phyloP scores from a whole-genome alignment of 53 echinoderm and acorn worm genomes.

The Luidia sarsii region DNA sequence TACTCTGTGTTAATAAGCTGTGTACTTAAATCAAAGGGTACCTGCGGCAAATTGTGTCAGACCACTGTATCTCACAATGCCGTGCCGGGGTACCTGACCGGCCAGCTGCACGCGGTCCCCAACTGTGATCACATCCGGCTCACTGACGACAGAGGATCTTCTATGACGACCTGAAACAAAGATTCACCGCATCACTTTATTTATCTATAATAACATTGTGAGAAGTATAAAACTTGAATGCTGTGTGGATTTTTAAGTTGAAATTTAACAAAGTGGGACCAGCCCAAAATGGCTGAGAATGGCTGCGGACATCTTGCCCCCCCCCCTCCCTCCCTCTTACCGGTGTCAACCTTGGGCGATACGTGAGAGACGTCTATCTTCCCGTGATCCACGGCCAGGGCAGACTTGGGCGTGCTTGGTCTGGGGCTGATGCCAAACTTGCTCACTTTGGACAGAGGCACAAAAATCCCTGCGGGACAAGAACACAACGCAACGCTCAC shows the following conservation, averaged over 20 bases:
- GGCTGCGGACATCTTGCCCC: background rate
- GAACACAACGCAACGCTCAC: background rate
- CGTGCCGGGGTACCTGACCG: slow-evolving; percentile 58
- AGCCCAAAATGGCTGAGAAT: background rate
- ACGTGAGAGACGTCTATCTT: slow-evolving; percentile 59
- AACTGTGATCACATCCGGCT: slow-evolving; percentile 27
- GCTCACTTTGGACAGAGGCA: slow-evolving; percentile 62
- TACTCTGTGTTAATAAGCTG: no score
- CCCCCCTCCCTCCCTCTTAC: background rate
- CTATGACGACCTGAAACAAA: slow-evolving; percentile 43
- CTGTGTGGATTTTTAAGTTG: background rate
- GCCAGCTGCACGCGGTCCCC: slow-evolving; percentile 63
- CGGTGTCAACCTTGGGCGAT: slow-evolving; percentile 57
- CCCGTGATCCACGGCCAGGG: slow-evolving; percentile 1
- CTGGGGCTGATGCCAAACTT: slow-evolving; percentile 46
- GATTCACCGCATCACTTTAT: no score
- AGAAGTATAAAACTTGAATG: background rate
- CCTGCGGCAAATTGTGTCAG: slow-evolving; percentile 63
- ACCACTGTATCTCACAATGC: slow-evolving; percentile 56
- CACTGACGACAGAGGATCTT: background rate
- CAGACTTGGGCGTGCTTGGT: slow-evolving; percentile 38
- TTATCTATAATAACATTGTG: background rate
- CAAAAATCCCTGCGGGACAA: slow-evolving; percentile 58
- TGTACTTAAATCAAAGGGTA: no score
- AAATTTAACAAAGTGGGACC: background rate